A percentile compares a stretch with the other conserved stretches of the same genome.
Evolutionary conservation across 2,113 vertebrate species (phyloP).

Genomic region (Gadus macrocephalus): DNA sequence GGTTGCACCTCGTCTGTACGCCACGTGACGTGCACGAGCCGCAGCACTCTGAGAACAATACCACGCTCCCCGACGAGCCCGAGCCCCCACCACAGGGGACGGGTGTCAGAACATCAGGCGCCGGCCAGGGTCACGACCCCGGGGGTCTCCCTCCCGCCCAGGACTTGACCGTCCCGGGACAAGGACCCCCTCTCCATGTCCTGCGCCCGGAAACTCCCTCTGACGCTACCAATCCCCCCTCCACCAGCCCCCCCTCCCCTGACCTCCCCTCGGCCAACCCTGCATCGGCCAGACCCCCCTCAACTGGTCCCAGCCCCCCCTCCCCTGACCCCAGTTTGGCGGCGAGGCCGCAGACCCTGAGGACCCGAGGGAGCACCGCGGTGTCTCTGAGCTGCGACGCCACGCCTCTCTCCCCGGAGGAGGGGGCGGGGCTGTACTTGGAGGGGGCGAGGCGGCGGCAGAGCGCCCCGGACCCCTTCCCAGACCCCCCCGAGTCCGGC

Average conservation of each 20-base stretch:
- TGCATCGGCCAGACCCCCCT: too few relatives aligned
- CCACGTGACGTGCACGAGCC: constrained; percentile 18
- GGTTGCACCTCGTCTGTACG: constrained; percentile 46
- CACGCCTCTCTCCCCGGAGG: constrained; percentile 62
- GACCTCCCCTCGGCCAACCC: too few relatives aligned
- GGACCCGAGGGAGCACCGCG: constrained; percentile 53
- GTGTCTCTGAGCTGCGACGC: constrained; percentile 74
- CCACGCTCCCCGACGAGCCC: too few relatives aligned
- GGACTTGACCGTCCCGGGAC: background rate
- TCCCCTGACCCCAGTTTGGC: constrained; percentile 18
- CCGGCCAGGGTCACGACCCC: too few relatives aligned
- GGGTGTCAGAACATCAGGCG: constrained; percentile 5
- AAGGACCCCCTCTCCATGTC: too few relatives aligned
- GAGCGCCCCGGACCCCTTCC: constrained; percentile 78
- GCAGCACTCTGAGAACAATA: background rate
- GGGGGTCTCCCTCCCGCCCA: background rate
- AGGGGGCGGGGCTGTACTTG: constrained; percentile 63
- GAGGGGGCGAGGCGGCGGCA: constrained; percentile 81
- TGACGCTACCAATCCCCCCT: too few relatives aligned
- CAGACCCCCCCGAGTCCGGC: constrained; percentile 33
- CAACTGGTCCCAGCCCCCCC: too few relatives aligned
- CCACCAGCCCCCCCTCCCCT: too few relatives aligned
- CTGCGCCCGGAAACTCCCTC: too few relatives aligned
- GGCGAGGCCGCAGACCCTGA: constrained; percentile 60
- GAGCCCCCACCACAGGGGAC: constrained; percentile 3